Evolutionary conservation across 1,140 invertebrate species (phyloP).

Genomic region (Hyles euphorbiae): DNA sequence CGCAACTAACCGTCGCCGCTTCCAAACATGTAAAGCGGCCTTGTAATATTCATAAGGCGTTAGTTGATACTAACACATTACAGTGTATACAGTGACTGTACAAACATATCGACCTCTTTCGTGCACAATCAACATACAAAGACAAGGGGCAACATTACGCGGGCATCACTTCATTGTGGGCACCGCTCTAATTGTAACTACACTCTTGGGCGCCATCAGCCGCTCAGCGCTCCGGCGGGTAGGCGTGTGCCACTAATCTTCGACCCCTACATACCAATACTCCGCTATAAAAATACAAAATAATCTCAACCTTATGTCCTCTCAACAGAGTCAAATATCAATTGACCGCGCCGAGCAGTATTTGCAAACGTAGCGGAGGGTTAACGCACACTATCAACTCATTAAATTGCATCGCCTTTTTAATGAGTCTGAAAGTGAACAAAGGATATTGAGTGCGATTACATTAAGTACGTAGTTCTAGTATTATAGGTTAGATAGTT

Average conservation of each 20-base stretch:
- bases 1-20: not conserved
- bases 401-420: constrained; percentile 76
- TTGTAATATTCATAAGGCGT: constrained; percentile 18
- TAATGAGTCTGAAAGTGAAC: constrained; percentile 75
- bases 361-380: constrained; percentile 68
- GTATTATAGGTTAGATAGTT: constrained; percentile 52
- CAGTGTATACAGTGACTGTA: not conserved
- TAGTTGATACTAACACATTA: not conserved
- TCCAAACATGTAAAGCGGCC: not conserved
- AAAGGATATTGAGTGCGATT: constrained; percentile 73
- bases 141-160: constrained; percentile 71
- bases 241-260: constrained; percentile 73
- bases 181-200: constrained; percentile 75
- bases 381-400: constrained; percentile 74
- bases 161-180: constrained; percentile 73
- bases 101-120: constrained; percentile 35
- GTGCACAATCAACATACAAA: constrained; percentile 72
- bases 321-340: constrained; percentile 35
- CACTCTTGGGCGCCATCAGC: constrained; percentile 72
- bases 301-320: constrained; percentile 31
- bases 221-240: constrained; percentile 69
- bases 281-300: constrained; percentile 29
- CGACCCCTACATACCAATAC: constrained; percentile 69
- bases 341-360: constrained; percentile 25
- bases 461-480: constrained; percentile 69